Evolutionary conservation across 2,797 vertebrate genomes (phyloP).

Genomic region (Dicrostonyx torquatus): DNA sequence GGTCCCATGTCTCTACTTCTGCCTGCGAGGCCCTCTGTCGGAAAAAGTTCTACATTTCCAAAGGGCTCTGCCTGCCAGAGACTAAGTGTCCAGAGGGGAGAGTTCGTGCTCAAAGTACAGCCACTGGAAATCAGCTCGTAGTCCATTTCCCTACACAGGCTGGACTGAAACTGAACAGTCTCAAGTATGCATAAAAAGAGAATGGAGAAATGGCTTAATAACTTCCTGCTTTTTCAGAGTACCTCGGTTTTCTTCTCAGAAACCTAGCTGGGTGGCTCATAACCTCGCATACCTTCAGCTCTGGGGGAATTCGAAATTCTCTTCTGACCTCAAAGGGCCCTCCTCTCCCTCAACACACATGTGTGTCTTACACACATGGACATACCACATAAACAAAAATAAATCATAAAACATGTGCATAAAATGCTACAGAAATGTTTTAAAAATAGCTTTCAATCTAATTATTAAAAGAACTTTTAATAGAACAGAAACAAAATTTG

Average conservation of each 20-base stretch:
- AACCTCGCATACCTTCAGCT: background rate
- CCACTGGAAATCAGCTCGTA: background rate
- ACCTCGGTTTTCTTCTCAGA: background rate
- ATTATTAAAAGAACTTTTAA: background rate
- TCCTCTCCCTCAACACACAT: background rate
- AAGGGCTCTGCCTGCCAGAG: background rate
- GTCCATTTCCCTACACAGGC: background rate
- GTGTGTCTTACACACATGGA: background rate
- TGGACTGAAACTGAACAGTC: background rate
- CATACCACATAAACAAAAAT: background rate
- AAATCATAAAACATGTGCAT: background rate
- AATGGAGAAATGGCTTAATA: background rate
- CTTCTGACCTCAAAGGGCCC: background rate
- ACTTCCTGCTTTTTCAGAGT: background rate
- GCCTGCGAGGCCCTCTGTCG: no score
- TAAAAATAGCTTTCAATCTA: conserved; percentile 42
- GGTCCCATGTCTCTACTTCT: background rate
- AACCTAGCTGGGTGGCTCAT: background rate
- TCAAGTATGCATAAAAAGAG: background rate
- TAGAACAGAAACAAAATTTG: background rate
- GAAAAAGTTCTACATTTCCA: background rate
- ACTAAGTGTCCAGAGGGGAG: background rate
- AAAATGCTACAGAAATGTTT: background rate
- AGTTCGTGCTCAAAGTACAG: background rate
- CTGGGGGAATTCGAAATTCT: background rate